Conservation (phyloP, 2,113 vertebrate genomes). For the Procavia capensis region DNA sequence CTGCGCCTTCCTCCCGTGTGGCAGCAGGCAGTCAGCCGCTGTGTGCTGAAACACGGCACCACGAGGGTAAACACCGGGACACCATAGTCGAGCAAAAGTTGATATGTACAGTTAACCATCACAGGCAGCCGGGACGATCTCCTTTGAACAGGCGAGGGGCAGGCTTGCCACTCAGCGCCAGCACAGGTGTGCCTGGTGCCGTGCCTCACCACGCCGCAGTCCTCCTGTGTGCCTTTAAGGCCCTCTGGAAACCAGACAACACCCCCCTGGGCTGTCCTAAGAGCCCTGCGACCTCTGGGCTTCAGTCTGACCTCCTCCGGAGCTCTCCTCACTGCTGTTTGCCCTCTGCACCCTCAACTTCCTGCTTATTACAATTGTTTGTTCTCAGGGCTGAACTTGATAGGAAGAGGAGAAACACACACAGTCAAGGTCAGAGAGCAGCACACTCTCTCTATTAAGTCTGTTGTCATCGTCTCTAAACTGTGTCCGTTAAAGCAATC, state of each 20-base stretch:
- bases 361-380: slow-evolving; percentile 64
- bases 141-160: neutral
- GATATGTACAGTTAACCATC: neutral
- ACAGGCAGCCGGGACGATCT: neutral
- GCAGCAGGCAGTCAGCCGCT: too few species aligned
- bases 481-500: neutral
- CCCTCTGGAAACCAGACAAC: neutral
- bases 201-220: fast-evolving
- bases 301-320: neutral
- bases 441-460: slow-evolving; percentile 40
- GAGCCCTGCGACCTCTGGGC: neutral
- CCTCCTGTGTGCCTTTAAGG: neutral
- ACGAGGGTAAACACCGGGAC: neutral
- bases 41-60: too few species aligned
- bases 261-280: neutral
- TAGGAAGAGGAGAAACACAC: slow-evolving; percentile 58
- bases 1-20: too few species aligned
- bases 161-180: neutral
- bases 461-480: slow-evolving; percentile 45
- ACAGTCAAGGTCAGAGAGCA: slow-evolving; percentile 61
- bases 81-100: neutral
- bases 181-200: neutral
- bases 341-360: slow-evolving; percentile 52
- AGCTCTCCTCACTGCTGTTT: neutral
- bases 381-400: slow-evolving; percentile 57